Evolutionary conservation across 2,113 vertebrate species (phyloP), one percentile per base, ranked within the genome.

Genomic region (Pangasianodon hypophthalmus): DNA sequence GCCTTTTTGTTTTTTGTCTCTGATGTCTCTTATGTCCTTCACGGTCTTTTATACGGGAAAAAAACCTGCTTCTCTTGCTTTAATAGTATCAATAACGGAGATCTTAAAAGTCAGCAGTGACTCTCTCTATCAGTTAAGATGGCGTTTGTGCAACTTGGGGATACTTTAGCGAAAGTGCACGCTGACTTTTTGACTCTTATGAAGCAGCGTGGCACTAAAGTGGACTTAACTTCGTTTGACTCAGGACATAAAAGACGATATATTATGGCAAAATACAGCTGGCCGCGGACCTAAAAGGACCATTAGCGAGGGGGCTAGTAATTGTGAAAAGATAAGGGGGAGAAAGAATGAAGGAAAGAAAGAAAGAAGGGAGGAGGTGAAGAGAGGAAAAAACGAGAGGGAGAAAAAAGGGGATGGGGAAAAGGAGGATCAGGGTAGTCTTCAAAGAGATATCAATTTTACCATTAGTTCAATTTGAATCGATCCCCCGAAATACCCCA

Each of bases 391-490:
- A 81, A 21, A 56, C 4, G 8, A 10, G 18, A 9, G 18, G 18
- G 92, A 11, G 26, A 26, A 73, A 85, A 73, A 77, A 93, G 91
- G 93, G 88, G 91, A 86, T 11, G 26, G 88, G 84, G n/a, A 56
- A 67, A n/a, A 60, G 83, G 88, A 46, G 46, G 90, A 67, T 56
- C 90, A 89, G 85, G 83, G 71, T 84, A 88, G 91, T 94, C 94
- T 96, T 96, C 95, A 96, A 96, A 96, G 96, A 93, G 88, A 94
- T 95, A 96, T 96, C 92, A 94, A 94, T 96, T 96, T 95, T 95
- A 93, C 93, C 94, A 95, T 95, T 96, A 94, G 94, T 94, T 95
- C 93, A 94, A 94, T 96, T 94, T 95, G 89, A 95, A 95, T 94
- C 93, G 94, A 96, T 95, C 92, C 88, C 87, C 90, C 82, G 90